Evolutionary conservation across 2,888 invertebrate species (phyloP).

Genomic region (Myathropa florea): DNA sequence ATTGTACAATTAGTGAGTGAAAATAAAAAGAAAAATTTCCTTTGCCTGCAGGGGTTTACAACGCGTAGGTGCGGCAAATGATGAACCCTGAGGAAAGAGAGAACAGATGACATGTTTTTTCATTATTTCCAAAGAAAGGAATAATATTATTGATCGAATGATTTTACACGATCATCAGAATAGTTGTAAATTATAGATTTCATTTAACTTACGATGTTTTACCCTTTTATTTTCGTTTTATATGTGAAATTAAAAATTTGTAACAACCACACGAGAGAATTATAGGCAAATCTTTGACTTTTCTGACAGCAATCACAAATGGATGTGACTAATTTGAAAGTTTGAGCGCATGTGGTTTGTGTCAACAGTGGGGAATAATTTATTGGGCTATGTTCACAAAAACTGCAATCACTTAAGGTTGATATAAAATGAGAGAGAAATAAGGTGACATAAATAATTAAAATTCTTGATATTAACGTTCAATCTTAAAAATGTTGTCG

Average conservation of each 20-base stretch:
- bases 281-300: constrained; percentile 21
- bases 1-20: background rate
- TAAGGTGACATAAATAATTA: too few species aligned
- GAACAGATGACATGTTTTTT: constrained; percentile 66
- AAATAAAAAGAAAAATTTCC: background rate
- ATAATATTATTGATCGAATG: background rate
- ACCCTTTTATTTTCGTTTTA: constrained; percentile 35
- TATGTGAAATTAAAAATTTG: constrained; percentile 25
- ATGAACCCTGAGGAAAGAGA: constrained; percentile 24
- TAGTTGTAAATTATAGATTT: constrained; percentile 16
- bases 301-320: constrained; percentile 49
- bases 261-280: constrained; percentile 21
- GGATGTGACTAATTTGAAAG: constrained; percentile 46
- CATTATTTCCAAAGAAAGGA: constrained; percentile 9
- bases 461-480: too few species aligned
- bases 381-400: background rate
- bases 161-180: background rate
- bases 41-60: constrained; percentile 51
- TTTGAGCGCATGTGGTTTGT: constrained; percentile 22
- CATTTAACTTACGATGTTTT: constrained; percentile 41
- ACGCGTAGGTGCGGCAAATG: constrained; percentile 69
- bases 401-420: background rate
- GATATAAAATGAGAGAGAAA: background rate
- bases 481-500: too few species aligned
- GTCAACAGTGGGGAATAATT: background rate